Conservation (phyloP, 2,888 invertebrate species). For the Trichopoda pennipes region DNA sequence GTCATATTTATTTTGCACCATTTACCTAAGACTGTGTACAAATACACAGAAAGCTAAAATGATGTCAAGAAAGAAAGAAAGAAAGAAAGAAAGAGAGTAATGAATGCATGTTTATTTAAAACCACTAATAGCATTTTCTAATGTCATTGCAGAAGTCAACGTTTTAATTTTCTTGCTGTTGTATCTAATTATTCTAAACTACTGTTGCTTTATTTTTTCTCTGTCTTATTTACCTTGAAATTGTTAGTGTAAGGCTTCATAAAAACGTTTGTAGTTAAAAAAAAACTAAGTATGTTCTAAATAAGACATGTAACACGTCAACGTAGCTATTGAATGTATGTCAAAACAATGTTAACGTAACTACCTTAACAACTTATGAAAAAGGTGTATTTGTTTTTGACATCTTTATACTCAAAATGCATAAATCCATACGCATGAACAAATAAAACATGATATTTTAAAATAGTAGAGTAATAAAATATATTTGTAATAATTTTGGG, state of each 20-base stretch:
- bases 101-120: conserved; percentile 14
- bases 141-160: conserved; percentile 52
- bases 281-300: conserved; percentile 26
- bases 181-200: neutral
- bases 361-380: neutral
- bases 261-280: conserved; percentile 28
- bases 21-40: conserved; percentile 36
- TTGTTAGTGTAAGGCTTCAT: conserved; percentile 60
- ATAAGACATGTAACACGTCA: conserved; percentile 30
- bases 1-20: conserved; percentile 48
- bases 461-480: neutral
- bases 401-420: conserved; percentile 40
- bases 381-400: conserved; percentile 17
- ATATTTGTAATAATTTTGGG: neutral
- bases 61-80: conserved; percentile 48
- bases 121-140: conserved; percentile 47
- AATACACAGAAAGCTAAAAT: conserved; percentile 12
- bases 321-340: conserved; percentile 60
- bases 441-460: neutral
- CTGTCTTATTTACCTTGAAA: conserved; percentile 61
- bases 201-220: conserved; percentile 38
- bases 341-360: conserved; percentile 50
- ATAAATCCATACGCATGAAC: conserved; percentile 14
- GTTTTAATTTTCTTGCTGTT: conserved; percentile 30
- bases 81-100: conserved; percentile 28